These are phyloP conservation scores for Clitarchus hookeri DNA, from an alignment of 2,888 invertebrate genomes.

Conservation along the genomic window DNA sequence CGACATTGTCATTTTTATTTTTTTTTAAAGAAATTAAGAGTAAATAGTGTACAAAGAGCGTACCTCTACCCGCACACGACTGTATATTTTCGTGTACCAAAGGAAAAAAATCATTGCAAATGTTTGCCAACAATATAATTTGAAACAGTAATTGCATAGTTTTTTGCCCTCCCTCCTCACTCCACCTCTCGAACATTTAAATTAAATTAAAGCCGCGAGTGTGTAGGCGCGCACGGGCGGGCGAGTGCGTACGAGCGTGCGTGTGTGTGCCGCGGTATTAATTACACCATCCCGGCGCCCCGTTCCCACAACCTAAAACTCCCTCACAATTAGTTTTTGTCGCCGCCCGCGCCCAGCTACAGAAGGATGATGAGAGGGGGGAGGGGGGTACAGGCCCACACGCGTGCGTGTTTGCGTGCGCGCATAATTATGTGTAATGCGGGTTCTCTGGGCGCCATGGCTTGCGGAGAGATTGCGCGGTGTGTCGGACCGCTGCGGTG, in stretches of 20 bases:
- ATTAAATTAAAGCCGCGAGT: neutral
- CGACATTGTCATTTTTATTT: no score
- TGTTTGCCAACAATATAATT: slow-evolving; percentile 10
- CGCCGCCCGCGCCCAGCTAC: neutral
- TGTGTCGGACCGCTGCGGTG: neutral
- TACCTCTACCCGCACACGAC: no score
- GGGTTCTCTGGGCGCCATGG: neutral
- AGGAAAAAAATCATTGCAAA: neutral
- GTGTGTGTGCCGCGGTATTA: slow-evolving; percentile 15
- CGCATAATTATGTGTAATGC: slow-evolving; percentile 25
- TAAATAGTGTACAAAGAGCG: no score
- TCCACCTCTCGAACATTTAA: neutral
- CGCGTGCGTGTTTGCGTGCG: slow-evolving; percentile 17
- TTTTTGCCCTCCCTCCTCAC: neutral
- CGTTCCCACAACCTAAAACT: neutral
- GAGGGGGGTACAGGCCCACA: neutral
- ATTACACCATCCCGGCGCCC: neutral
- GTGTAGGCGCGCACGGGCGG: neutral
- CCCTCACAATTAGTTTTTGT: slow-evolving; percentile 7
- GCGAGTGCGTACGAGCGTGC: neutral
- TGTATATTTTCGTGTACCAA: neutral
- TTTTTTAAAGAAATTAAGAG: no score
- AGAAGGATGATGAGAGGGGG: neutral
- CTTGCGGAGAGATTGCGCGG: slow-evolving; percentile 5
- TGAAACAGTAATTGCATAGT: slow-evolving; percentile 3